These are phyloP conservation scores for Perccottus glenii DNA, from an alignment of 2,113 vertebrate genomes.

Conservation along the genomic window DNA sequence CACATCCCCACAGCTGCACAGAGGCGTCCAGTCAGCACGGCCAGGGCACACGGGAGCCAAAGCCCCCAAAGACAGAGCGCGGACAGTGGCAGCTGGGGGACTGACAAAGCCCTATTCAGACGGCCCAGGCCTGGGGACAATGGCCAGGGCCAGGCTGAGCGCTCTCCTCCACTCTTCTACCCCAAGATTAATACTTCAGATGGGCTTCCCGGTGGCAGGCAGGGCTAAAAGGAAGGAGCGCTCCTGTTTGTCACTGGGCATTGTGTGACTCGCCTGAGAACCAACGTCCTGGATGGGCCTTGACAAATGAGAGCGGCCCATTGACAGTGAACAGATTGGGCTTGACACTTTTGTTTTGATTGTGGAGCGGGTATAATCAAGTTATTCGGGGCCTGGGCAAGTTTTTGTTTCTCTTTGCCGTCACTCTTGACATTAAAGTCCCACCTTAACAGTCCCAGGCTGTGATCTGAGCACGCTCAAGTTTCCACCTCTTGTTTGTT, in stretches of 20 bases:
- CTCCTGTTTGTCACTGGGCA: conserved; percentile 81
- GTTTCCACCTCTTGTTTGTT: conserved; percentile 65
- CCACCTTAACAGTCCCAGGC: conserved; percentile 61
- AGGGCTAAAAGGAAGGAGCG: conserved; percentile 77
- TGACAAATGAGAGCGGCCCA: conserved; percentile 79
- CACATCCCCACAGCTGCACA: conserved; percentile 78
- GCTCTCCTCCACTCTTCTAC: conserved; percentile 79
- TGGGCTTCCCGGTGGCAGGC: conserved; percentile 81
- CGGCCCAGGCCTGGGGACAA: conserved; percentile 77
- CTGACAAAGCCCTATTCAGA: conserved; percentile 84
- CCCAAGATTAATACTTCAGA: conserved; percentile 86
- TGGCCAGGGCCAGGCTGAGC: conserved; percentile 76
- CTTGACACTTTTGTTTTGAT: conserved; percentile 80
- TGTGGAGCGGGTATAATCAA: conserved; percentile 79
- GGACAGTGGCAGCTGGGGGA: conserved; percentile 82
- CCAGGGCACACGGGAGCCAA: conserved; percentile 79
- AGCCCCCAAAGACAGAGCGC: conserved; percentile 77
- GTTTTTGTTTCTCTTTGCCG: conserved; percentile 71
- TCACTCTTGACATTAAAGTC: conserved; percentile 73
- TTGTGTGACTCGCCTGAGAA: conserved; percentile 81
- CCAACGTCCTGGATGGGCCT: conserved; percentile 78
- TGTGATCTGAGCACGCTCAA: conserved; percentile 57
- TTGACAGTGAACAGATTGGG: conserved; percentile 80
- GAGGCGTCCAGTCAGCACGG: conserved; percentile 78
- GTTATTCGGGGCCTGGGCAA: conserved; percentile 72